Evolutionary conservation across 2,113 vertebrate genomes (phyloP).

Genomic region (Arvicanthis niloticus): DNA sequence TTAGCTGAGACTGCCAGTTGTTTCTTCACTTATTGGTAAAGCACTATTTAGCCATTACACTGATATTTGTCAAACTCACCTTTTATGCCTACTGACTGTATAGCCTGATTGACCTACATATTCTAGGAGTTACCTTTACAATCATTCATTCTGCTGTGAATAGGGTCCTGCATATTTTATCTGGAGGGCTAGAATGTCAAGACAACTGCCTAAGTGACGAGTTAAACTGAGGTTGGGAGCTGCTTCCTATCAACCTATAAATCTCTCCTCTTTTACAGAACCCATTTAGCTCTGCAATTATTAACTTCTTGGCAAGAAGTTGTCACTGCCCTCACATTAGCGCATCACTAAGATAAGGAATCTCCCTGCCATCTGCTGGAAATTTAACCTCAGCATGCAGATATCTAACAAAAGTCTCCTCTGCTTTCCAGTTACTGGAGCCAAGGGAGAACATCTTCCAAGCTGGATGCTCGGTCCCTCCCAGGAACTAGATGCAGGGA

Average conservation of each 20-base stretch:
- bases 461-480: not conserved
- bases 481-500: not conserved
- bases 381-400: not conserved
- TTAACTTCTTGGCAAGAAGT: conserved; percentile 29
- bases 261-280: not conserved
- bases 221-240: not conserved
- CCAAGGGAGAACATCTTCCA: not conserved
- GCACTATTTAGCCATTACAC: not conserved
- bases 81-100: conserved; percentile 11
- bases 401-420: not conserved
- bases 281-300: not conserved
- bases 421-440: not conserved
- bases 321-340: not conserved
- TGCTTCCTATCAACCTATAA: conserved; percentile 29
- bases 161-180: not conserved
- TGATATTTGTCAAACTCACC: conserved; percentile 32
- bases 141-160: not conserved
- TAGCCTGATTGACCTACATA: not conserved
- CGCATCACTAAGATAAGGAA: not conserved
- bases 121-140: conserved; percentile 2
- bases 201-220: not conserved
- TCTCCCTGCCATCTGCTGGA: not conserved
- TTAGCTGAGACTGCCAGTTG: not conserved
- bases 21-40: conserved; percentile 43
- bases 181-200: not conserved